These are phyloP conservation scores for Antennarius maculatus DNA, from an alignment of 2,797 vertebrate species.

Conservation along the genomic window DNA sequence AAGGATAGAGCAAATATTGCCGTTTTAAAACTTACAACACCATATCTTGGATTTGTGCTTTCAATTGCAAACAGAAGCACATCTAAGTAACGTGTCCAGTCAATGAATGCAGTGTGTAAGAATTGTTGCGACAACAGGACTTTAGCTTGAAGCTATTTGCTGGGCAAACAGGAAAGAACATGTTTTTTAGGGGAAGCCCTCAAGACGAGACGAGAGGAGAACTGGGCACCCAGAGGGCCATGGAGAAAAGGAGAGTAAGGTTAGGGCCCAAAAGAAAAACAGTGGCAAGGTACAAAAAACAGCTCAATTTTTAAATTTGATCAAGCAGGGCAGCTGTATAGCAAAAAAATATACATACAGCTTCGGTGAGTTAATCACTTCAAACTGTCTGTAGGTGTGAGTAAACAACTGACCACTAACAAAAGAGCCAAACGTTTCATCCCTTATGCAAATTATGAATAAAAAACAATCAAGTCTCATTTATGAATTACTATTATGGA, in stretches of 20 bases:
- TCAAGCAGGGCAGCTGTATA: conserved; percentile 10
- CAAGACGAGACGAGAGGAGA: conserved; percentile 36
- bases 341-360: too few relatives aligned
- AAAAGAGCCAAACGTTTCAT: conserved; percentile 6
- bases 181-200: conserved; percentile 46
- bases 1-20: too few relatives aligned
- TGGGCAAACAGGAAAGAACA: conserved; percentile 49
- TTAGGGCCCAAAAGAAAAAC: conserved; percentile 51
- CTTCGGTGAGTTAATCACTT: too few relatives aligned
- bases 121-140: conserved; percentile 33
- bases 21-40: too few relatives aligned
- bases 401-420: conserved; percentile 28
- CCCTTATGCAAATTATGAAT: neutral
- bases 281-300: conserved; percentile 38
- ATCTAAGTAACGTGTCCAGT: conserved; percentile 29
- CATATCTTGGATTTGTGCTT: neutral
- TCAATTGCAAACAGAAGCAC: conserved; percentile 1
- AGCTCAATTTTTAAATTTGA: conserved; percentile 55
- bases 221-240: conserved; percentile 33
- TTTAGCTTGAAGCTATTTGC: conserved; percentile 59
- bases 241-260: conserved; percentile 35
- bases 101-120: conserved; percentile 40
- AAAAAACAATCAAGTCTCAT: neutral
- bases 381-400: too few relatives aligned
- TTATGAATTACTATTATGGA: neutral